Conservation (phyloP, 64 coral and sea anemone species). For the Platygyra sinensis region DNA sequence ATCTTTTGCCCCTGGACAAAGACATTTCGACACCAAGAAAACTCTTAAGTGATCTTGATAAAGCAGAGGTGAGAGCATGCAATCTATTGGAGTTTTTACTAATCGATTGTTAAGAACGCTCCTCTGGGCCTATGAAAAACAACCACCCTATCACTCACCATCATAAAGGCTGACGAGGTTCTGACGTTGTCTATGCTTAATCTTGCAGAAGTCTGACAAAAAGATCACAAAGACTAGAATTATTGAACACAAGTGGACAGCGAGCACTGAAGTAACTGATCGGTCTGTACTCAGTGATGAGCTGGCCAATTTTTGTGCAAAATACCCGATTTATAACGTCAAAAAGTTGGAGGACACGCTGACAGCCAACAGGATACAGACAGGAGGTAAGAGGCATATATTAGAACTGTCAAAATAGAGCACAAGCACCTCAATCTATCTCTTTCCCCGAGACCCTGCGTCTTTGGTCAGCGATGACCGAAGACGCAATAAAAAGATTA, state of each 20-base stretch:
- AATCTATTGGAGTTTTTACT: no score
- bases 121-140: no score
- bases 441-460: no score
- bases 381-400: neutral
- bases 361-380: neutral
- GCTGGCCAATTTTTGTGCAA: neutral
- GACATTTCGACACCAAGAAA: neutral
- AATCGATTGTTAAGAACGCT: no score
- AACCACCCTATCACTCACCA: no score
- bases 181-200: no score
- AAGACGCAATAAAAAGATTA: no score
- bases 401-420: no score
- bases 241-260: neutral
- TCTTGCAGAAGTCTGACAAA: neutral
- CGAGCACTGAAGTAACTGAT: neutral
- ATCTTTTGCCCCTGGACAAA: neutral
- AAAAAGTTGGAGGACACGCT: neutral
- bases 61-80: neutral
- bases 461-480: no score
- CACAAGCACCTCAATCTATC: no score
- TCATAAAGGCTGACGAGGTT: no score
- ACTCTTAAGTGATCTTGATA: neutral
- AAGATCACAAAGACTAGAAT: neutral
- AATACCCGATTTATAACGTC: neutral
- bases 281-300: neutral